These are phyloP conservation scores for Acanthosepion lycidas DNA, from an alignment of 2,888 invertebrate genomes.

Conservation along the genomic window DNA sequence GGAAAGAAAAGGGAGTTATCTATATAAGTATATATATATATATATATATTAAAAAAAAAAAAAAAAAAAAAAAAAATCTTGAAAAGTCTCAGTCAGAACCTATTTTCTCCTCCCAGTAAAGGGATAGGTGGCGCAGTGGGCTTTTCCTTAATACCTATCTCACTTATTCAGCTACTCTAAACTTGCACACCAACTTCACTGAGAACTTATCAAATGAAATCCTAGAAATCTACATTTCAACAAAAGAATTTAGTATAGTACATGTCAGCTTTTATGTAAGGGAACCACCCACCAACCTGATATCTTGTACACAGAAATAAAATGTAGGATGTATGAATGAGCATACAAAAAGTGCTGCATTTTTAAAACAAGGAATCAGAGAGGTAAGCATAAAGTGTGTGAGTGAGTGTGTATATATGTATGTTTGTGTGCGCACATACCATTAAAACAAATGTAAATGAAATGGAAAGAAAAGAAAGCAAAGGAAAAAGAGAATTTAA, in stretches of 20 bases:
- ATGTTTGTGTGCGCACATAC: background rate
- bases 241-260: background rate
- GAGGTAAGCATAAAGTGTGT: constrained; percentile 3
- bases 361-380: background rate
- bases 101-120: constrained; percentile 42
- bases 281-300: constrained; percentile 21
- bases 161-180: background rate
- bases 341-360: constrained; percentile 20
- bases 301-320: background rate
- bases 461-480: background rate
- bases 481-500: background rate
- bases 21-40: background rate
- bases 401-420: background rate
- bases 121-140: constrained; percentile 48
- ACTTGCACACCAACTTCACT: background rate
- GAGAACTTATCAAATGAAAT: constrained; percentile 18
- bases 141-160: constrained; percentile 18
- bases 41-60: no score
- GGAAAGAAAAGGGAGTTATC: constrained; percentile 34
- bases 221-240: background rate
- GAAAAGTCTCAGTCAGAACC: constrained; percentile 11
- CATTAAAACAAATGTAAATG: background rate
- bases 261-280: background rate
- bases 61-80: background rate
- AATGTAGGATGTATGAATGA: background rate